Percentiles rank a stretch among this genome's conserved stretches.
These are phyloP conservation scores for Galerucella nymphaeae DNA, from an alignment of 2,888 invertebrate species.

Conservation along the genomic window DNA sequence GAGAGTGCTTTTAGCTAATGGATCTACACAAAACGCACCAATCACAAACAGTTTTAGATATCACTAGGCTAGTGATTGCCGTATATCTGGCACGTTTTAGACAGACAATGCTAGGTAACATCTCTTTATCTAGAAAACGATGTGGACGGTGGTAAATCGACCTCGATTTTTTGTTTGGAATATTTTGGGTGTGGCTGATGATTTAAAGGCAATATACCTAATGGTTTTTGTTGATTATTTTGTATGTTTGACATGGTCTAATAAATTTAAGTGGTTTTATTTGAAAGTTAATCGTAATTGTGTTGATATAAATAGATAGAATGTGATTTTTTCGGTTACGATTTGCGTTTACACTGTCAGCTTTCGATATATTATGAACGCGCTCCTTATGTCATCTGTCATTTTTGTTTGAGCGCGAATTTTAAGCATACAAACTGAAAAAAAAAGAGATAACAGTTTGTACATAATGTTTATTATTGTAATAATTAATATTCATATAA, in stretches of 20 bases:
- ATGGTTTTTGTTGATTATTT: constrained; percentile 35
- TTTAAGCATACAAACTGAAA: no score
- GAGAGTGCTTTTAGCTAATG: constrained; percentile 62
- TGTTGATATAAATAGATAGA: background rate
- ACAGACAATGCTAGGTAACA: constrained; percentile 31
- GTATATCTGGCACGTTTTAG: constrained; percentile 33
- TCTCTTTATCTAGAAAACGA: constrained; percentile 34
- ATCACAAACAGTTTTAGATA: constrained; percentile 62
- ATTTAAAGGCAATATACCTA: constrained; percentile 38
- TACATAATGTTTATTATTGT: no score
- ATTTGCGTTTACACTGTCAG: no score
- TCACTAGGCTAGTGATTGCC: constrained; percentile 46
- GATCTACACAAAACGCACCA: constrained; percentile 60
- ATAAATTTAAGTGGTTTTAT: constrained; percentile 27
- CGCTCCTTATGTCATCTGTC: no score
- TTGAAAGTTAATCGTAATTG: background rate
- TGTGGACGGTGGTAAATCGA: constrained; percentile 24
- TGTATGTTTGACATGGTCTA: constrained; percentile 21
- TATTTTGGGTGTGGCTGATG: constrained; percentile 28
- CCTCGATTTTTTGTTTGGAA: constrained; percentile 29
- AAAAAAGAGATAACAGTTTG: no score
- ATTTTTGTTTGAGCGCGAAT: no score
- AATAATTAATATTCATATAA: no score
- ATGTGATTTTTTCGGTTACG: background rate
- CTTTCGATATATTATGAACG: no score